These are phyloP conservation scores for Penaeus japonicus DNA, from an alignment of 1,140 invertebrate genomes.

Conservation along the genomic window DNA sequence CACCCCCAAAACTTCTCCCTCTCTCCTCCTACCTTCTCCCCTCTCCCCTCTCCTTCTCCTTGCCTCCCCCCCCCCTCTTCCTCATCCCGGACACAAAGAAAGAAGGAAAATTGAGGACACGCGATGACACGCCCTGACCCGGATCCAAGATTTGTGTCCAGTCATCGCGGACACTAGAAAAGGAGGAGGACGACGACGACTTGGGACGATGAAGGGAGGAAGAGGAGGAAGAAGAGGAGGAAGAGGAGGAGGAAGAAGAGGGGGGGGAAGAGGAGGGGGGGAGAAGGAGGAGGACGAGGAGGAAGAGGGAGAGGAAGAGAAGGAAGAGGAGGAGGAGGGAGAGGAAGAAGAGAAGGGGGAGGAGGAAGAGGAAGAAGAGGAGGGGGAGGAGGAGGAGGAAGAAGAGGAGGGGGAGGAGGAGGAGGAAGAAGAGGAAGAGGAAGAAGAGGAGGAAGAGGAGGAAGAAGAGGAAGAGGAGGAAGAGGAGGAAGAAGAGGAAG, in stretches of 20 bases:
- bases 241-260: neutral
- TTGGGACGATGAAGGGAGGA: no score
- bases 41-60: neutral
- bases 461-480: neutral
- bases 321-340: neutral
- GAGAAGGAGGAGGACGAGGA: neutral
- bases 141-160: no score
- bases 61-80: neutral
- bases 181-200: no score
- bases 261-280: neutral
- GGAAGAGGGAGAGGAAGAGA: neutral
- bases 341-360: neutral
- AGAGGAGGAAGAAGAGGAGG: neutral
- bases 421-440: neutral
- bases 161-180: no score
- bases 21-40: neutral
- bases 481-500: neutral
- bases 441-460: neutral
- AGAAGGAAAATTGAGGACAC: neutral
- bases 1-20: neutral
- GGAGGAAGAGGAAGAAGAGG: neutral
- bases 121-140: no score
- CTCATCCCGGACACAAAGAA: neutral
- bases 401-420: neutral
- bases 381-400: neutral